Base-by-base conservation (phyloP, 2,888 invertebrate species). In the Clivina fossor region DNA sequence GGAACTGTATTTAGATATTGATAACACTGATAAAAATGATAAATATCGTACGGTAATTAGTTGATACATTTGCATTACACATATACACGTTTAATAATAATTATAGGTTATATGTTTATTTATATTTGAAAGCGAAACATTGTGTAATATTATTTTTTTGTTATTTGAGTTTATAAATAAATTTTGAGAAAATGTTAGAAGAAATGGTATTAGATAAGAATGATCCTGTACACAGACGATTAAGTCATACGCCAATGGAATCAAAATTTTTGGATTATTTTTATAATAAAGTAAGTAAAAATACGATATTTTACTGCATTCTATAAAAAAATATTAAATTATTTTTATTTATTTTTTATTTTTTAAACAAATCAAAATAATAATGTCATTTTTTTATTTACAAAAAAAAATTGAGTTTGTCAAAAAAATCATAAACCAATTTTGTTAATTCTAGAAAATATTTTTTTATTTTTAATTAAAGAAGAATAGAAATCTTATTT, bases 191-290 rank as follows among this genome's bases (percentile, higher is more conserved):
- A 38, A 61, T 61, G 61, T 59, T 64, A 55, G 26, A 48, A 47
- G 63, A 64, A 57, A 58, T 60, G 37, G 44, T 32, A 8, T 30
- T 61, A 16, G 60, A 64, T 4, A 61, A 62, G 22, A 60, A 60
- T n/a, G 63, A 64, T 51, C 61, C 60, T 8, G 24, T 47, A 3
- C 30, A 55, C 22, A 15, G 35, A 2, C n/a, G 16, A 11, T 13
- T 55, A 16, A 28, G 18, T 19, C 8, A 5, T 15, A 11, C 40
- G 1, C 40, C 55, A 1, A 55, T 55, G 55, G 22, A 22, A 13
- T 47, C 47, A n/a, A 19, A 16, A 2, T 47, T 47, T 47, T 40
- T 53, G 15, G 44, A 53, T 53, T 44, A 53, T 44, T 44, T 43
- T 44, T 53, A 47, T 55, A 55, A 55, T 28, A 38, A 55, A 47